Evolutionary conservation across 2,888 invertebrate species (phyloP).

Genomic region (Poecilus cupreus): DNA sequence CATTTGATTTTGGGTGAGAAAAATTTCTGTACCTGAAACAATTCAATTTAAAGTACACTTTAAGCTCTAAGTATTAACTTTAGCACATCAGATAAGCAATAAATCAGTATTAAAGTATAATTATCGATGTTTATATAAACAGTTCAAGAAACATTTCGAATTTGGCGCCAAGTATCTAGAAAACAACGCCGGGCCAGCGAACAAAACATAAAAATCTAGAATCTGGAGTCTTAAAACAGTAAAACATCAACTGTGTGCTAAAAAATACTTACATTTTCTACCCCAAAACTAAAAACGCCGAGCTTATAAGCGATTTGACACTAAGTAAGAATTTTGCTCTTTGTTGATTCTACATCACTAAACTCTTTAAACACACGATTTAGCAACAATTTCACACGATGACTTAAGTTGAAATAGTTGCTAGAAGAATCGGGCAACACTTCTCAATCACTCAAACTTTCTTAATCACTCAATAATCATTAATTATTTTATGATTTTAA

Average conservation of each 20-base stretch:
- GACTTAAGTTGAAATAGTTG: neutral
- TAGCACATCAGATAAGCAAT: no score
- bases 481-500: conserved; percentile 55
- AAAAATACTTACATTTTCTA: conserved; percentile 32
- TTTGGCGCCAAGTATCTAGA: conserved; percentile 44
- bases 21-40: conserved; percentile 40
- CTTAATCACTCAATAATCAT: conserved; percentile 53
- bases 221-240: neutral
- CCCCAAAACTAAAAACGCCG: neutral
- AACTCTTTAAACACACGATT: conserved; percentile 12
- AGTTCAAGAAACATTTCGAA: neutral
- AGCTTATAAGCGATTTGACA: conserved; percentile 20
- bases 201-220: neutral
- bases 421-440: neutral
- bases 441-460: neutral
- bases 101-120: neutral
- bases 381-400: neutral
- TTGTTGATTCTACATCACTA: conserved; percentile 38
- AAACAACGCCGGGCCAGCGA: conserved; percentile 52
- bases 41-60: no score
- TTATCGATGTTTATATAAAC: neutral
- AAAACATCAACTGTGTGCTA: neutral
- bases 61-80: no score
- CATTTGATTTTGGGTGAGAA: neutral
- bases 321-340: neutral